Evolutionary conservation across 2,888 invertebrate species (phyloP).

Genomic region (Ophioninae sp.): DNA sequence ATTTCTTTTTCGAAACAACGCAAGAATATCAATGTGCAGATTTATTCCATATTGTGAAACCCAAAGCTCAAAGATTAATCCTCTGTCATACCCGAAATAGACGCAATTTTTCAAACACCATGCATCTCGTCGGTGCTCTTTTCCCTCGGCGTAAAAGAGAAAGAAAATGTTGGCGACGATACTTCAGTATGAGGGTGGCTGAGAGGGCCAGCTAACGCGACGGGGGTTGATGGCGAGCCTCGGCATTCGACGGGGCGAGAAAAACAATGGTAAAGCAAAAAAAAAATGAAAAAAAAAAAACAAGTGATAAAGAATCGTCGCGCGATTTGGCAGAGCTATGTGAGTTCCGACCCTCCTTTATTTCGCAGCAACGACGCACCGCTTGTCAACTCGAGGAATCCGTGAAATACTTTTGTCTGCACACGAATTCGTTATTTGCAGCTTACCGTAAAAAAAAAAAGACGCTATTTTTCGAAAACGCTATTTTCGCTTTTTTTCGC

Average conservation of each 20-base stretch:
- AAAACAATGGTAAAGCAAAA: not conserved
- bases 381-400: constrained; percentile 41
- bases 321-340: constrained; percentile 27
- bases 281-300: constrained; percentile 21
- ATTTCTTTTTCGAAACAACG: not conserved
- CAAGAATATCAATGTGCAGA: not conserved
- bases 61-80: constrained; percentile 16
- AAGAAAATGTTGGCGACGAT: constrained; percentile 2
- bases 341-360: constrained; percentile 13
- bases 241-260: constrained; percentile 33
- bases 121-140: constrained; percentile 2
- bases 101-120: constrained; percentile 26
- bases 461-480: too few species aligned
- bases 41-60: constrained; percentile 3
- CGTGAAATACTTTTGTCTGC: not conserved
- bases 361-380: constrained; percentile 20
- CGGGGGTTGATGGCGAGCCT: constrained; percentile 39
- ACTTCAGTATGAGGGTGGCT: not conserved
- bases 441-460: not conserved
- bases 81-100: not conserved
- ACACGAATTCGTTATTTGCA: not conserved
- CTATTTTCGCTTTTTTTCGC: too few species aligned
- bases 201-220: constrained; percentile 28
- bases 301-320: constrained; percentile 41
- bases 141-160: constrained; percentile 20